A percentile compares a stretch with the other conserved stretches of the same genome.
Evolutionary conservation across 2,797 vertebrate species (phyloP).

Genomic region (Nothura maculosa): DNA sequence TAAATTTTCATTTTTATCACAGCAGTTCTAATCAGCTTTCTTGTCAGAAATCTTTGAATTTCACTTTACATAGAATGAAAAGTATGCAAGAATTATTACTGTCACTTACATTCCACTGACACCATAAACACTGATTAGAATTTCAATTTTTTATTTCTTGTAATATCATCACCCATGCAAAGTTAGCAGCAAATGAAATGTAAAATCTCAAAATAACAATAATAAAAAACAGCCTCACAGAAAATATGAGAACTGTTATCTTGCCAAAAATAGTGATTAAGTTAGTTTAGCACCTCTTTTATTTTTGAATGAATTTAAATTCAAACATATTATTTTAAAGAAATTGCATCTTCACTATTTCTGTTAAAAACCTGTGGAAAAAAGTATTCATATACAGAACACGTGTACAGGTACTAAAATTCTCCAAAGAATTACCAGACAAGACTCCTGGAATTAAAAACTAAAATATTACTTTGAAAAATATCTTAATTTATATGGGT

Average conservation of each 20-base stretch:
- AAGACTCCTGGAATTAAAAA: background rate
- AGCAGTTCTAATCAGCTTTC: background rate
- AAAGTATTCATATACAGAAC: background rate
- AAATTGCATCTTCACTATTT: background rate
- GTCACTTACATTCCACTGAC: background rate
- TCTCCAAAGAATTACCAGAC: background rate
- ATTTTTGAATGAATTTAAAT: background rate
- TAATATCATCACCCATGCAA: background rate
- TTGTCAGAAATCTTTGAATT: background rate
- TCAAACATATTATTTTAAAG: background rate
- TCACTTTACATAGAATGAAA: background rate
- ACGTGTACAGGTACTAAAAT: background rate
- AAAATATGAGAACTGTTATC: background rate
- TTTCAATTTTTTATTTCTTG: background rate
- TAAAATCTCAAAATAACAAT: background rate
- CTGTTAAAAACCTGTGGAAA: background rate
- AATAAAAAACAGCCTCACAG: too few species aligned
- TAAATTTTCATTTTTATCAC: background rate
- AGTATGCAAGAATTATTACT: background rate
- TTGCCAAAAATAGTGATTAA: too few species aligned
- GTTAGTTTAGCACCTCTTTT: background rate
- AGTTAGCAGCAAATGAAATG: background rate
- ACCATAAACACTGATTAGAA: background rate
- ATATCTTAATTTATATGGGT: background rate
- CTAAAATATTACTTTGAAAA: background rate